A percentile compares a stretch with the other conserved stretches of the same genome.
Conservation (phyloP, 2,113 vertebrate genomes). For the Phalacrocorax brasilianus region DNA sequence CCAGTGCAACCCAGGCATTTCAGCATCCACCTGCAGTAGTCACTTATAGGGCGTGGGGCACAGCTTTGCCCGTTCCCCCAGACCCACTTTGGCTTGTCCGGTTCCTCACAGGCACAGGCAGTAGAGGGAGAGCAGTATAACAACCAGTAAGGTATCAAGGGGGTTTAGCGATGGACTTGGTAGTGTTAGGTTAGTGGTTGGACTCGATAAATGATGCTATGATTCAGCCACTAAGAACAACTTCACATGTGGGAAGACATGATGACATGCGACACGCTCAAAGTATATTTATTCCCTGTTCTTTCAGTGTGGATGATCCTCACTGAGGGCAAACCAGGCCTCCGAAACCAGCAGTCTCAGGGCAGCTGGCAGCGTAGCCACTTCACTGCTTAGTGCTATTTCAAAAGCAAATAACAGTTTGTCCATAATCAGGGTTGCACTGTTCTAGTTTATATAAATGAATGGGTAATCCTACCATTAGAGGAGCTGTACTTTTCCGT, state of each 20-base stretch:
- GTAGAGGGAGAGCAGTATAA: not conserved
- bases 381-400: not conserved
- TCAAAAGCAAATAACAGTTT: not conserved
- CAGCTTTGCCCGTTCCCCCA: not conserved
- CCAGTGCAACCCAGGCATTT: not conserved
- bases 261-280: not conserved
- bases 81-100: not conserved
- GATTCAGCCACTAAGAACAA: not conserved
- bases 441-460: not conserved
- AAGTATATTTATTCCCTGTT: not conserved
- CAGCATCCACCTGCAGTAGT: not conserved
- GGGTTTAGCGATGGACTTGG: not conserved
- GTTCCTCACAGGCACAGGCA: not conserved
- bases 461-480: not conserved
- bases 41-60: not conserved
- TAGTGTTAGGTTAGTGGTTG: not conserved
- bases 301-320: not conserved
- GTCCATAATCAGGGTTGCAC: accelerated
- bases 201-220: not conserved
- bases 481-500: not conserved
- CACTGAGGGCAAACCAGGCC: not conserved
- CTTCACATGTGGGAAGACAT: not conserved
- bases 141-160: not conserved
- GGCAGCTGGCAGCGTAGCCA: not conserved
- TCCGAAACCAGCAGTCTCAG: not conserved